phyloP scores from a whole-genome alignment of 2,888 invertebrate genomes.

The Lycaena phlaeas region DNA sequence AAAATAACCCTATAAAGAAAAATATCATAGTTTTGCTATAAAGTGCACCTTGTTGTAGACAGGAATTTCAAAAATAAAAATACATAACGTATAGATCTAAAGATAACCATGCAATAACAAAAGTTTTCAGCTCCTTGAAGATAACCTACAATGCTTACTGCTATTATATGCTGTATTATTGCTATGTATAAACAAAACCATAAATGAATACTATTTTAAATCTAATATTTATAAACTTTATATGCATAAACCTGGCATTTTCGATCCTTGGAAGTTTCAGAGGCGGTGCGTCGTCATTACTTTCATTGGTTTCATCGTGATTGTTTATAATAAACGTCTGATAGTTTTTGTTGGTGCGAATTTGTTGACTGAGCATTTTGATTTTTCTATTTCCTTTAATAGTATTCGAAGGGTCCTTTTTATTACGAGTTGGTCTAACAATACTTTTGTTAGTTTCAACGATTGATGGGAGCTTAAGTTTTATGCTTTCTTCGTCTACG shows the following conservation, averaged over 20 bases:
- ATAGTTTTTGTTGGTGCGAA: slow-evolving; percentile 37
- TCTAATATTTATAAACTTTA: too few species aligned
- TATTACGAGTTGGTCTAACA: slow-evolving; percentile 29
- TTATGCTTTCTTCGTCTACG: slow-evolving; percentile 16
- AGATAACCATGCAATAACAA: too few species aligned
- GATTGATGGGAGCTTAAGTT: slow-evolving; percentile 51
- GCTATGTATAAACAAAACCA: too few species aligned
- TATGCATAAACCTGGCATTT: slow-evolving; percentile 42
- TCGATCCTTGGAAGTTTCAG: slow-evolving; percentile 60
- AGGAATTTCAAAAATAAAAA: background rate
- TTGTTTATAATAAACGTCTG: slow-evolving; percentile 49
- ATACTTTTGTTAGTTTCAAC: slow-evolving; percentile 40
- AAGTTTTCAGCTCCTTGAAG: too few species aligned
- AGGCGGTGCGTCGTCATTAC: slow-evolving; percentile 57
- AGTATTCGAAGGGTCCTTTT: slow-evolving; percentile 40
- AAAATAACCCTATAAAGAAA: too few species aligned
- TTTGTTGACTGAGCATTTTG: slow-evolving; percentile 41
- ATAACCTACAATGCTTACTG: too few species aligned
- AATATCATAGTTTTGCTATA: too few species aligned
- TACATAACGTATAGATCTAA: too few species aligned
- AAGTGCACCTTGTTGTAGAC: too few species aligned
- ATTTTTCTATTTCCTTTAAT: slow-evolving; percentile 39
- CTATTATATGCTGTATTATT: too few species aligned
- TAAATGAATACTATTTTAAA: too few species aligned
- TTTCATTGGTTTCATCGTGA: slow-evolving; percentile 27